Conservation (phyloP, 2,797 vertebrate species). For the Podargus strigoides region DNA sequence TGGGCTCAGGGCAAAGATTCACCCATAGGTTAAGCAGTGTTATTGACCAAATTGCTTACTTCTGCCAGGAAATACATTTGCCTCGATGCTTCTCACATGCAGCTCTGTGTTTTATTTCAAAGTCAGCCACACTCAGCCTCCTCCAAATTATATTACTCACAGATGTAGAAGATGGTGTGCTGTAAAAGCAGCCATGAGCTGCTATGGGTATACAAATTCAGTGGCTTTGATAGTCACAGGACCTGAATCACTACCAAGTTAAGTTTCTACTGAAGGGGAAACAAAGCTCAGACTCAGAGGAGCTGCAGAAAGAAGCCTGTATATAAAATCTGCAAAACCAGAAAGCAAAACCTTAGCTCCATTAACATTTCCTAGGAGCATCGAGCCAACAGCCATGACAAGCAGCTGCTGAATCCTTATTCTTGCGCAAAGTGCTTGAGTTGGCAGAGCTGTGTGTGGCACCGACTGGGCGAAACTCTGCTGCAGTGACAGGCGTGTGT, state of each 20-base stretch:
- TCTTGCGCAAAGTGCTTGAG: fast-evolving
- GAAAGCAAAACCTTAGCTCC: neutral
- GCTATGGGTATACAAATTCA: fast-evolving
- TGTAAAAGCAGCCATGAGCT: neutral
- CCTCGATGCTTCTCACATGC: neutral
- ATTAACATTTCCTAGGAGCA: neutral
- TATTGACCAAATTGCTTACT: fast-evolving
- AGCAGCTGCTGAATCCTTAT: neutral
- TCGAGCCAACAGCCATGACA: fast-evolving
- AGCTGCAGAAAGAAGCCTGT: neutral
- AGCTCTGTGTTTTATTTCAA: neutral
- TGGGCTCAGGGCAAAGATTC: neutral
- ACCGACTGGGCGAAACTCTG: fast-evolving
- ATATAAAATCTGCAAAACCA: neutral
- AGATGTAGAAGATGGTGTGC: neutral
- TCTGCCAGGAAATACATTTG: neutral
- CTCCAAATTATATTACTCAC: neutral
- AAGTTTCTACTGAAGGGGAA: neutral
- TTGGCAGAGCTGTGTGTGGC: fast-evolving
- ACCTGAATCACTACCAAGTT: neutral
- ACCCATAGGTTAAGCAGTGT: fast-evolving
- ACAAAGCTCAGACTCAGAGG: neutral
- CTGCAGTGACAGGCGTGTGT: neutral
- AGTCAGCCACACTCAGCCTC: neutral
- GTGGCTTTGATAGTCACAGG: fast-evolving